phyloP scores from a whole-genome alignment of 2,797 vertebrate genomes.

The Acanthurus lineatus region DNA sequence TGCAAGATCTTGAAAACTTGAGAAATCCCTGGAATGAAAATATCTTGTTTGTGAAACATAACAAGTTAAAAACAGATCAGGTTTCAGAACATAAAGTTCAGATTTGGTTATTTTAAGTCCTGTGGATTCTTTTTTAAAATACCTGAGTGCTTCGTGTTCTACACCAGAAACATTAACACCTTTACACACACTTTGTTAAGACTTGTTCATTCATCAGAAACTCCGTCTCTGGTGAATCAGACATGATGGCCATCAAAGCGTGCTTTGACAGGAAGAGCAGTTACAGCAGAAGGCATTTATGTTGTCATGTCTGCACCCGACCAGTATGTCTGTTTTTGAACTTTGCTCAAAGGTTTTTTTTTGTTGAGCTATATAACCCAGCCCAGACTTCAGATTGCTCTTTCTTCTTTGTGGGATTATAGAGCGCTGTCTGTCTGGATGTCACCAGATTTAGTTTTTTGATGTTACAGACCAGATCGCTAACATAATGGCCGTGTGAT shows the following conservation, averaged over 20 bases:
- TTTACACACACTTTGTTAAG: conserved; percentile 10
- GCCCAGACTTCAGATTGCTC: conserved; percentile 38
- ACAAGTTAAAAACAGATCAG: conserved; percentile 1
- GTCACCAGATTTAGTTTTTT: conserved; percentile 31
- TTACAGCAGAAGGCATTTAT: conserved; percentile 46
- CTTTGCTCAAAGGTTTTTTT: conserved; percentile 52
- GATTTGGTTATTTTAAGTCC: too few relatives aligned
- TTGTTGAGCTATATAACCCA: conserved; percentile 55
- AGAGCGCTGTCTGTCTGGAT: conserved; percentile 40
- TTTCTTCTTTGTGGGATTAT: conserved; percentile 38
- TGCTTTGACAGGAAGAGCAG: conserved; percentile 50
- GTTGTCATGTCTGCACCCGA: conserved; percentile 62
- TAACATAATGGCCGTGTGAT: conserved; percentile 54
- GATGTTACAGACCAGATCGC: conserved; percentile 41
- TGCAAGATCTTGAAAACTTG: conserved; percentile 33
- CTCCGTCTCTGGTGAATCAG: conserved; percentile 46
- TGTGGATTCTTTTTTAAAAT: neutral
- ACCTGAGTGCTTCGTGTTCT: neutral
- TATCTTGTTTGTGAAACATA: conserved; percentile 18
- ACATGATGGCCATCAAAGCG: conserved; percentile 48
- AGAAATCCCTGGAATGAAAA: conserved; percentile 54
- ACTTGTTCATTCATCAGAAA: conserved; percentile 28
- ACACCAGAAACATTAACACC: conserved; percentile 14
- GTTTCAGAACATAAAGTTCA: too few relatives aligned
- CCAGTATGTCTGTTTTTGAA: conserved; percentile 59